These are phyloP conservation scores for Montipora capricornis DNA, from an alignment of 64 coral and sea anemone genomes.

Conservation along the genomic window DNA sequence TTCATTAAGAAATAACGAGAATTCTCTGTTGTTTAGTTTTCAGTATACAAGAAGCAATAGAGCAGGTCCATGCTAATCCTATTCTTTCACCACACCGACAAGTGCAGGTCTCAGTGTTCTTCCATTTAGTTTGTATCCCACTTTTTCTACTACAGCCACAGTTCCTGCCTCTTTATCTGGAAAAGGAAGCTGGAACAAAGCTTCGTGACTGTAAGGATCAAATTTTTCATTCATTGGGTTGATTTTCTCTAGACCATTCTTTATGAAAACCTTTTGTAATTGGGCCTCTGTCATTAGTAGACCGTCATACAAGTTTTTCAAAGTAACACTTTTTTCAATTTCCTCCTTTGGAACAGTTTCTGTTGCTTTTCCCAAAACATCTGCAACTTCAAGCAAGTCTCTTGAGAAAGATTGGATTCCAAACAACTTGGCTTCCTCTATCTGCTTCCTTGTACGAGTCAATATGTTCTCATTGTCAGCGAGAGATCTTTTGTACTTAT, in stretches of 20 bases:
- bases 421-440: constrained; percentile 93
- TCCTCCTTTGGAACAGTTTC: constrained; percentile 87
- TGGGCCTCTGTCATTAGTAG: constrained; percentile 90
- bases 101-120: constrained; percentile 92
- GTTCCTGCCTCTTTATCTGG: constrained; percentile 95
- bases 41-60: background rate
- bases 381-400: constrained; percentile 97
- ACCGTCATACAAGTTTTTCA: constrained; percentile 97
- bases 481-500: constrained; percentile 92
- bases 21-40: background rate
- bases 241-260: constrained; percentile 93
- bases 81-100: constrained; percentile 92
- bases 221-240: constrained; percentile 93
- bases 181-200: constrained; percentile 87
- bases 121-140: constrained; percentile 97
- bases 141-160: constrained; percentile 91
- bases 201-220: constrained; percentile 95
- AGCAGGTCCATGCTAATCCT: background rate
- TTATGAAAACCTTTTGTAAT: constrained; percentile 89
- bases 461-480: constrained; percentile 97
- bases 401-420: constrained; percentile 98
- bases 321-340: constrained; percentile 68
- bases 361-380: constrained; percentile 96
- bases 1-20: background rate
- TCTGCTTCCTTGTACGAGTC: constrained; percentile 78